These are phyloP conservation scores for Erpobdella octoculata DNA, from an alignment of 2,888 invertebrate species.

Conservation along the genomic window DNA sequence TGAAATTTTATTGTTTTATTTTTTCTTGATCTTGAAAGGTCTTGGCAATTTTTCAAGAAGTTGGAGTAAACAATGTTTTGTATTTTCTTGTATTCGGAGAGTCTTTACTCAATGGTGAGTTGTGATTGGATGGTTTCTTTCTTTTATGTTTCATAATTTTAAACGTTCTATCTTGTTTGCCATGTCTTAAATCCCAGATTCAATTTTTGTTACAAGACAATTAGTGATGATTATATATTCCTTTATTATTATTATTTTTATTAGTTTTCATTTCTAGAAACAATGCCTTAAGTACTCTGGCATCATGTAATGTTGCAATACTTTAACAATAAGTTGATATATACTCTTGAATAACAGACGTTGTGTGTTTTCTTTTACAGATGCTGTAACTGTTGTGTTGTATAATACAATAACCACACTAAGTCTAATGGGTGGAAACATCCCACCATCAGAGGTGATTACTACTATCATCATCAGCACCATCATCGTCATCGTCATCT, in stretches of 20 bases:
- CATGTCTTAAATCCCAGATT: too few species aligned
- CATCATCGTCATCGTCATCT: background rate
- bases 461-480: background rate
- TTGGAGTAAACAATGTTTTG: conserved; percentile 58
- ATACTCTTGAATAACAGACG: too few species aligned
- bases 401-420: conserved; percentile 56
- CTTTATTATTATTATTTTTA: background rate
- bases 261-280: background rate
- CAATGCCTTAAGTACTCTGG: too few species aligned
- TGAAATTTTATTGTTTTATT: background rate
- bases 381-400: conserved; percentile 58
- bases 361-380: conserved; percentile 41
- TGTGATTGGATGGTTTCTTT: background rate
- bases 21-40: conserved; percentile 46
- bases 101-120: conserved; percentile 56
- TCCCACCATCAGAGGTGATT: conserved; percentile 42
- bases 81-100: conserved; percentile 60
- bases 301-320: background rate
- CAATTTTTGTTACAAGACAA: too few species aligned
- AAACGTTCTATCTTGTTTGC: background rate
- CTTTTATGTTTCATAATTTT: background rate
- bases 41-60: conserved; percentile 56
- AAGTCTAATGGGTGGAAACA: conserved; percentile 43
- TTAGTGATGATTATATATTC: background rate
- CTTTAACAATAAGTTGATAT: background rate